phyloP scores from a whole-genome alignment of 2,113 vertebrate genomes.

The Rattus norvegicus region GRCr8 NC_086027.1:33962501-33963000 shows the following conservation, averaged over 20 bases:
- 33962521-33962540: slow-evolving; percentile 60
- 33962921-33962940: too few species aligned
- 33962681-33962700: slow-evolving; percentile 97
- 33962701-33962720: slow-evolving; percentile 94
- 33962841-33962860: slow-evolving; percentile 56
- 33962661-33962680: slow-evolving; percentile 96
- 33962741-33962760: not conserved
- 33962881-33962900: slow-evolving; percentile 18
- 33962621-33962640: slow-evolving; percentile 96
- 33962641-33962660: slow-evolving; percentile 96
- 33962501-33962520: slow-evolving; percentile 51
- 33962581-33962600: slow-evolving; percentile 97
- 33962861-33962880: not conserved
- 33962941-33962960: not conserved
- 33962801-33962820: slow-evolving; percentile 47
- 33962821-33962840: slow-evolving; percentile 31
- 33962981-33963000: not conserved
- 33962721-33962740: slow-evolving; percentile 50
- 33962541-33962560: slow-evolving; percentile 10
- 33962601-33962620: slow-evolving; percentile 95
- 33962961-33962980: not conserved
- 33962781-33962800: slow-evolving; percentile 20
- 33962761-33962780: slow-evolving; percentile 42
- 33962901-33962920: not conserved
- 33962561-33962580: slow-evolving; percentile 48